phyloP scores from a whole-genome alignment of 2,888 invertebrate species.

The Brachypterus glaber region DNA sequence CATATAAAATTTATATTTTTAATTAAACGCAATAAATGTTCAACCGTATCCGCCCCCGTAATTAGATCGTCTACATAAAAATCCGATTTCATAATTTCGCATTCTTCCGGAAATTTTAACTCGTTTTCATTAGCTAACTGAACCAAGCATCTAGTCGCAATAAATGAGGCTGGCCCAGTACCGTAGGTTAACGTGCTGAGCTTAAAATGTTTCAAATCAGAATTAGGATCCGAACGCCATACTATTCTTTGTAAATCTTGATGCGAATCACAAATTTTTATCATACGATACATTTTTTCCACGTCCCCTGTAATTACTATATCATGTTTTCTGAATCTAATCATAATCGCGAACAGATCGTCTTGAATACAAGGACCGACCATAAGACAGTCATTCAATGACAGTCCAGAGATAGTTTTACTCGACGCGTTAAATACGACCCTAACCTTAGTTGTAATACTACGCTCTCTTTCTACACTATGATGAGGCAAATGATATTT shows the following conservation, averaged over 20 bases:
- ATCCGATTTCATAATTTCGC: slow-evolving; percentile 3
- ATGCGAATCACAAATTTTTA: slow-evolving; percentile 21
- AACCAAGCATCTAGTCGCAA: slow-evolving; percentile 8
- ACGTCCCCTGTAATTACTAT: slow-evolving; percentile 25
- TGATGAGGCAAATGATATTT: slow-evolving; percentile 16
- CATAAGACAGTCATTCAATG: slow-evolving; percentile 10
- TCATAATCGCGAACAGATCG: slow-evolving; percentile 24
- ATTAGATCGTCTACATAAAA: slow-evolving; percentile 13
- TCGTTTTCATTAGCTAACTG: slow-evolving; percentile 10
- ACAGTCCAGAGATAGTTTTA: slow-evolving; percentile 5
- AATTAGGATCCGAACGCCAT: slow-evolving; percentile 22
- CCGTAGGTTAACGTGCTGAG: slow-evolving; percentile 16
- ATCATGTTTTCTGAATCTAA: slow-evolving; percentile 22
- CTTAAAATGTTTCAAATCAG: slow-evolving; percentile 9
- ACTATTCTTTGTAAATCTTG: slow-evolving; percentile 27
- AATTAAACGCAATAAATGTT: not conserved
- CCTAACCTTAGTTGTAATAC: slow-evolving; percentile 12
- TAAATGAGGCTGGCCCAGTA: slow-evolving; percentile 9
- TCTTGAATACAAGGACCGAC: slow-evolving; percentile 18
- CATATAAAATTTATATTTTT: too few relatives aligned
- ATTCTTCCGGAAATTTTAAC: not conserved
- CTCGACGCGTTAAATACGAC: slow-evolving; percentile 11
- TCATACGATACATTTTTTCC: slow-evolving; percentile 29
- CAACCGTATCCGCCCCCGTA: slow-evolving; percentile 7
- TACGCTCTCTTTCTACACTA: slow-evolving; percentile 7